Evolutionary conservation across 2,797 vertebrate genomes (phyloP), one percentile per base, ranked within the genome.

Genomic region (Ambastaia sidthimunki): DNA sequence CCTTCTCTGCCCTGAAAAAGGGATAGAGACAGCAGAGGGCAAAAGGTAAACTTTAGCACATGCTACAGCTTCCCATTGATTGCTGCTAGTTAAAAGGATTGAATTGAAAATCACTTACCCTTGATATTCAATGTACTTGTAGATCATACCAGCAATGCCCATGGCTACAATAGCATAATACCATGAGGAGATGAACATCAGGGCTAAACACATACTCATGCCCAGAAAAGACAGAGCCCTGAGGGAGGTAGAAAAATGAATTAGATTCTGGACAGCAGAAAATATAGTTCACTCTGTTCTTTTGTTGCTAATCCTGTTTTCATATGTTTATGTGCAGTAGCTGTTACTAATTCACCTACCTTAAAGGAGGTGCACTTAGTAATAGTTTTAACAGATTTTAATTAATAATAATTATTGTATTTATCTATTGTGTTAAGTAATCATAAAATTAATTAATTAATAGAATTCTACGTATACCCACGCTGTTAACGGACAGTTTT

Each of bases 111-210:
- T 31, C 11, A 95, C 96, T 87, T 91, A 99, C 98, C 98, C 98
- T 86, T 98, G 97, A 86, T 98, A 99, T 85, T 99, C 98, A 25
- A 99, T 99, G 93, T 99, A 99, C 90, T 99, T 99, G 93, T 99
- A 99, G 91, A 99, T 99, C 96, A 99, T 97, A 88, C 97, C 97
- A 7, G 98, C 98, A 34, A 99, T 99, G 34, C 94, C 92, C 96
- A 99, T 99, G 76, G 98, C 98, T 59, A 98, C 96, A 75, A 99
- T 95, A 52, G 98, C 98, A 0, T 99, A 99, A 89, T 99, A 98
- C 98, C 98, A 99, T 74, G 98, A 99, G 0, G 97, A 99, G 88
- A 99, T 96, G 88, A 99, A 99, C 98, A 99, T 99, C 66, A 99
- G 93, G 7, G 97, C 96, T 86, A 99, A 89, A 86, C 98, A 99